Percentiles rank a stretch among this genome's conserved stretches.
These are phyloP conservation scores for Megalonaias nervosa DNA, from an alignment of 1,140 invertebrate species.

Conservation along the genomic window DNA sequence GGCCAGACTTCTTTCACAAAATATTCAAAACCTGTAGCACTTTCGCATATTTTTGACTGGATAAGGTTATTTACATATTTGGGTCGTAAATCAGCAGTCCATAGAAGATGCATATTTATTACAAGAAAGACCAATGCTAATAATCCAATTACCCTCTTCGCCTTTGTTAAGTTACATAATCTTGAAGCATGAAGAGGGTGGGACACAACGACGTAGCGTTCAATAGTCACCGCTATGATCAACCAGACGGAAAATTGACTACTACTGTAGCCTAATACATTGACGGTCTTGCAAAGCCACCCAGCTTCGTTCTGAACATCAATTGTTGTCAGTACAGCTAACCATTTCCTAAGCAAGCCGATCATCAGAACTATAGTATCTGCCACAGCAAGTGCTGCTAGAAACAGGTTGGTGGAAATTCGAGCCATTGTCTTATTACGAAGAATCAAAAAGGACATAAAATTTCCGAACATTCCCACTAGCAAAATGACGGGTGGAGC, in stretches of 20 bases:
- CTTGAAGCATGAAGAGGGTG: slow-evolving; percentile 62
- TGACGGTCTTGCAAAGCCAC: slow-evolving; percentile 62
- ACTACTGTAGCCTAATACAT: slow-evolving; percentile 56
- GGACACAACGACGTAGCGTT: slow-evolving; percentile 70
- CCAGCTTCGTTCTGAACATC: slow-evolving; percentile 48
- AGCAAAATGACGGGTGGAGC: slow-evolving; percentile 56
- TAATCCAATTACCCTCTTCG: slow-evolving; percentile 53
- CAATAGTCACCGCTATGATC: slow-evolving; percentile 69
- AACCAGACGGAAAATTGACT: slow-evolving; percentile 70
- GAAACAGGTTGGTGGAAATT: slow-evolving; percentile 65
- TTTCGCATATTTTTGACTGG: slow-evolving; percentile 22
- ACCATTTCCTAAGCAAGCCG: slow-evolving; percentile 66
- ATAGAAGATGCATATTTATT: slow-evolving; percentile 64
- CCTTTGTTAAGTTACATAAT: slow-evolving; percentile 62
- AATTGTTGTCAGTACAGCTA: slow-evolving; percentile 49
- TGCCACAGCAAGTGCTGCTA: slow-evolving; percentile 63
- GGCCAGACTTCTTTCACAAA: slow-evolving; percentile 49
- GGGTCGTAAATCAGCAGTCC: slow-evolving; percentile 55
- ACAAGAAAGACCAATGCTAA: slow-evolving; percentile 51
- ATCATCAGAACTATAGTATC: slow-evolving; percentile 66
- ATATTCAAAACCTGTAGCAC: slow-evolving; percentile 9
- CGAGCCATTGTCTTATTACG: slow-evolving; percentile 57
- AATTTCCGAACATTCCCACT: slow-evolving; percentile 59
- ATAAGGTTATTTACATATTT: slow-evolving; percentile 11
- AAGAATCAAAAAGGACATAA: slow-evolving; percentile 60